These are phyloP conservation scores for Bovichtus variegatus DNA, from an alignment of 2,797 vertebrate genomes.

Conservation along the genomic window DNA sequence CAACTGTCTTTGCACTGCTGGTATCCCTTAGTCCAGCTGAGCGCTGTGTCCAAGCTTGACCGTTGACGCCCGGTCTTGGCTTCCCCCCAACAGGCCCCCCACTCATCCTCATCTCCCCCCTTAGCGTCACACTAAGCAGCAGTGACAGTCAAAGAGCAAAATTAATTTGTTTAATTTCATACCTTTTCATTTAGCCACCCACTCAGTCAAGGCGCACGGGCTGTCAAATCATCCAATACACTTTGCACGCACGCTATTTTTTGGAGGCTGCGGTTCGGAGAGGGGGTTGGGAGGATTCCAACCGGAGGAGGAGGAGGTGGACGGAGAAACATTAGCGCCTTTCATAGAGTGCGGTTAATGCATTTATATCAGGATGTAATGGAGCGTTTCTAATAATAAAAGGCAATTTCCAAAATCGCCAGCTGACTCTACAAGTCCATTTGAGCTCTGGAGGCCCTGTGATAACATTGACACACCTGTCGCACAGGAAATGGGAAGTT, in stretches of 20 bases:
- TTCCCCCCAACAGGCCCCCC: conserved; percentile 53
- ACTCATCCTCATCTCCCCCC: conserved; percentile 19
- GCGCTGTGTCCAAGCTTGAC: conserved; percentile 65
- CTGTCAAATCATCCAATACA: conserved; percentile 77
- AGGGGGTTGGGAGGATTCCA: conserved; percentile 14
- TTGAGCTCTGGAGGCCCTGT: conserved; percentile 55
- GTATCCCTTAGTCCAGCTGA: conserved; percentile 61
- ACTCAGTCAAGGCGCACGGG: conserved; percentile 39
- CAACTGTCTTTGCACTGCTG: conserved; percentile 39
- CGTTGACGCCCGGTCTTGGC: conserved; percentile 64
- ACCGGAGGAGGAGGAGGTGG: conserved; percentile 10
- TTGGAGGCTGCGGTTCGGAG: conserved; percentile 27
- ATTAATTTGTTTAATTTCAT: conserved; percentile 87
- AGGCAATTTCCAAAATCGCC: conserved; percentile 71
- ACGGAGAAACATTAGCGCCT: conserved; percentile 58
- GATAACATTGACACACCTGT: conserved; percentile 69
- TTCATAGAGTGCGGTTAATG: conserved; percentile 63
- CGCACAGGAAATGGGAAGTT: conserved; percentile 72
- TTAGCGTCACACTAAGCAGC: conserved; percentile 66
- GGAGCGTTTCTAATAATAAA: conserved; percentile 79
- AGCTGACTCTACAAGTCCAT: conserved; percentile 68
- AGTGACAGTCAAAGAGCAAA: conserved; percentile 76
- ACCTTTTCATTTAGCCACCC: conserved; percentile 75
- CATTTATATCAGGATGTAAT: conserved; percentile 79
- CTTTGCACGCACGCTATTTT: conserved; percentile 65